Base-by-base conservation (phyloP, 2,113 vertebrate species). In the Blennius ocellaris region DNA sequence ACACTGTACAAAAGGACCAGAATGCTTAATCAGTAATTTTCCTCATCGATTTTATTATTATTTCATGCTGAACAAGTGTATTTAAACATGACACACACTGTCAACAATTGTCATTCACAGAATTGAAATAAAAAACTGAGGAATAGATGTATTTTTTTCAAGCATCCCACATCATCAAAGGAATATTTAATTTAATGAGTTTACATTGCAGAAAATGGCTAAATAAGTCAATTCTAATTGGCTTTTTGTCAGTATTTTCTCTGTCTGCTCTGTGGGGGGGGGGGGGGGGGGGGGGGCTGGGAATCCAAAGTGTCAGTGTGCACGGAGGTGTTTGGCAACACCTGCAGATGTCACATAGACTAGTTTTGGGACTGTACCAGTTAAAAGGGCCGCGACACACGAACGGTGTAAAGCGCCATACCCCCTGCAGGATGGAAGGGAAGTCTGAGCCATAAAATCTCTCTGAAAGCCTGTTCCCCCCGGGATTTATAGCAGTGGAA, bases 391-490 rank as follows among this genome's bases (percentile, higher is more conserved):
- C 78, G 73, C 73, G 92, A 92, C 92, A 90, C 87, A 91, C 81
- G 71, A 89, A 82, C 69, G 85, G 89, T 81, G 90, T 78, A 83
- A 89, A 84, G 86, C 61, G 47, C 66, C 65, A 81, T 87, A 86
- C 90, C 90, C 92, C 91, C 93, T 83, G 83, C 92, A 93, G 93
- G 85, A 93, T 80, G 78, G 88, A 93, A 88, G 90, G 94, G 93
- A 93, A 92, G 92, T 87, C 76, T 86, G 78, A 72, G 84, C 89
- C 89, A 87, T 93, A 94, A 94, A 94, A 92, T 65, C 43, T 87
- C 77, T 83, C 84, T 90, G 73, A 87, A 84, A 85, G 82, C 84
- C 91, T 89, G 89, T 91, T 89, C 85, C 83, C 82, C 78, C 73
- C 74, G 82, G 80, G 89, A 93, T 93, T 93, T 94, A 94, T 85